Evolutionary conservation across 2,797 vertebrate species (phyloP).

Genomic region (Aphelocoma californica): DNA sequence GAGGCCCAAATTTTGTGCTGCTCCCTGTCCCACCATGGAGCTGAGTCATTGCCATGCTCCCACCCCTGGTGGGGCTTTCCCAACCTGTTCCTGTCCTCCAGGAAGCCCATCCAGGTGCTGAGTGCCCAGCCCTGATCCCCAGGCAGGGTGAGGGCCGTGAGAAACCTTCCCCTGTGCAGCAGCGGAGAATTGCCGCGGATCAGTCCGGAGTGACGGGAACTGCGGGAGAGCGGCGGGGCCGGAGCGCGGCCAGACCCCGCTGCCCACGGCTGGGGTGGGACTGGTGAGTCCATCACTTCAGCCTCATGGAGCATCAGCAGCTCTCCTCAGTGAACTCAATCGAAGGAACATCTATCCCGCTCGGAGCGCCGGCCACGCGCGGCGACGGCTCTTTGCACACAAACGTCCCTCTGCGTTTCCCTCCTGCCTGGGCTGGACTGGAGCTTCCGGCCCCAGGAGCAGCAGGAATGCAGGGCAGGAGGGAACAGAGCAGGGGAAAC

Average conservation of each 20-base stretch:
- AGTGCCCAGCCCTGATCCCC: not conserved
- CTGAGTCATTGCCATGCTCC: not conserved
- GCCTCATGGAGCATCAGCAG: conserved; percentile 42
- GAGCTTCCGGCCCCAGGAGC: not conserved
- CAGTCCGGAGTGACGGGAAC: not conserved
- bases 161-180: not conserved
- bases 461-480: not conserved
- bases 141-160: fast-evolving
- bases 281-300: conserved; percentile 16
- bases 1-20: not conserved
- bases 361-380: not conserved
- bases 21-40: not conserved
- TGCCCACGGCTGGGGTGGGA: not conserved
- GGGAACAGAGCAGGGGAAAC: not conserved
- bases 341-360: conserved; percentile 6
- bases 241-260: not conserved
- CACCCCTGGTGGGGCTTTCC: not conserved
- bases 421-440: not conserved
- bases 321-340: conserved; percentile 20
- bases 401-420: not conserved
- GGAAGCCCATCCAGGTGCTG: not conserved
- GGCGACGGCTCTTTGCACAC: conserved; percentile 9
- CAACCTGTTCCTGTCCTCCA: not conserved
- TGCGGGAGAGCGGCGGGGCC: not conserved
- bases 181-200: not conserved